Percentiles rank a stretch among this genome's conserved stretches.
Conservation (phyloP, 2,113 vertebrate genomes). For the Hydropotes inermis region DNA sequence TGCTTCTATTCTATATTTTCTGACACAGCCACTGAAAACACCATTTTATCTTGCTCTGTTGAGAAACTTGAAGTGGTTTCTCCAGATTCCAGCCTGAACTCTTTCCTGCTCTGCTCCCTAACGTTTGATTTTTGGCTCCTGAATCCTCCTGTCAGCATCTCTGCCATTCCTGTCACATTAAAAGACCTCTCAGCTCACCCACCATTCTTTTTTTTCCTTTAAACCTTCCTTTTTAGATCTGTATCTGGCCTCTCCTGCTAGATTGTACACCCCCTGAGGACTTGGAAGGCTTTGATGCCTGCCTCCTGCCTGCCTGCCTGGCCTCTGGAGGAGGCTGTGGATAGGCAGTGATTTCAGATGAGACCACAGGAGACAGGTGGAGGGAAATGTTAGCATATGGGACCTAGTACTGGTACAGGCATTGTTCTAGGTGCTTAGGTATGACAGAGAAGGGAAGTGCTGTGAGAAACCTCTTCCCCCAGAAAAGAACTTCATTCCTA, state of each 20-base stretch:
- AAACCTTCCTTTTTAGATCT: not conserved
- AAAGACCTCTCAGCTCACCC: not conserved
- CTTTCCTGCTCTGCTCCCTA: not conserved
- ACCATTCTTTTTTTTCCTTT: not conserved
- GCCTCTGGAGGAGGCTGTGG: not conserved
- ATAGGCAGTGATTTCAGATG: not conserved
- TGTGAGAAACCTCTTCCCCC: not conserved
- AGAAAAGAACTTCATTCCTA: not conserved
- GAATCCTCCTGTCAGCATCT: not conserved
- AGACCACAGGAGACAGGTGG: not conserved
- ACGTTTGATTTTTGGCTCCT: not conserved
- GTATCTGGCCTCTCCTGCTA: not conserved
- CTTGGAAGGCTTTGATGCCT: not conserved
- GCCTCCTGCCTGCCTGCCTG: not conserved
- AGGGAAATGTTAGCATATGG: not conserved
- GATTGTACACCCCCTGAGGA: not conserved
- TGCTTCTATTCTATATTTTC: conserved; percentile 6
- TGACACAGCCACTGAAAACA: not conserved
- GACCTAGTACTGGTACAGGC: not conserved
- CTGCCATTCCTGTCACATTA: not conserved
- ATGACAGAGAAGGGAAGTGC: not conserved
- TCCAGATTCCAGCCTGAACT: not conserved
- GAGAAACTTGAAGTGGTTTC: conserved; percentile 7
- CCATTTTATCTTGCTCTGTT: not conserved
- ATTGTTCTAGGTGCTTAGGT: not conserved